phyloP scores from a whole-genome alignment of 2,113 vertebrate species.

The Aythya baeri region DNA sequence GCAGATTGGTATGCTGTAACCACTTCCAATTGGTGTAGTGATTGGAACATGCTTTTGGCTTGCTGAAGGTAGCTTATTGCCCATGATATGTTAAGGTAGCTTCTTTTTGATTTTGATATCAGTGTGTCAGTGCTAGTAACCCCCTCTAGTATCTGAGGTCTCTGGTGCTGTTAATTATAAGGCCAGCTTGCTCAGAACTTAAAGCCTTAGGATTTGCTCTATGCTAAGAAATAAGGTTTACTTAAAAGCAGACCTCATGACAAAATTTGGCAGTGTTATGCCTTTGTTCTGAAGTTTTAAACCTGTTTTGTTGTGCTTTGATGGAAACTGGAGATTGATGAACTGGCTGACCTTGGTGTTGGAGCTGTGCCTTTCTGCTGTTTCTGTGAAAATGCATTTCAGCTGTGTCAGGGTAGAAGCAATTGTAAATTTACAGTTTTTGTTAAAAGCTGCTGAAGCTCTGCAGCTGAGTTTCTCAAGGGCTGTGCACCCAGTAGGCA shows the following conservation, averaged over 20 bases:
- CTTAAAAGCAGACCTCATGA: neutral
- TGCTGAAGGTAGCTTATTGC: neutral
- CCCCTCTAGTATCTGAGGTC: neutral
- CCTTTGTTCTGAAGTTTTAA: conserved; percentile 10
- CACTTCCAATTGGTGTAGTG: neutral
- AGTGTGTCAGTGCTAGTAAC: neutral
- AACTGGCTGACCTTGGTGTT: neutral
- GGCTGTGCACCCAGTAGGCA: accelerated
- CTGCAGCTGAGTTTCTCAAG: neutral
- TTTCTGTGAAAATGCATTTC: conserved; percentile 4
- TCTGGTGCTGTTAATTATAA: neutral
- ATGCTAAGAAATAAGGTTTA: neutral
- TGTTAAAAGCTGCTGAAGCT: neutral
- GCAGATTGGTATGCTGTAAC: neutral
- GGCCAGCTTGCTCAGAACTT: neutral
- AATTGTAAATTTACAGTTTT: neutral
- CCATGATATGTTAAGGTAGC: neutral
- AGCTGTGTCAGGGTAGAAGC: neutral
- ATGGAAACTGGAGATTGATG: conserved; percentile 42
- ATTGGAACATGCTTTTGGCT: neutral
- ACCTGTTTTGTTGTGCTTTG: conserved; percentile 26
- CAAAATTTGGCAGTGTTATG: neutral
- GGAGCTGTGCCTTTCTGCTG: conserved; percentile 22
- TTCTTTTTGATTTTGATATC: neutral
- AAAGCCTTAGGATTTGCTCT: neutral